Percentiles rank a stretch among this genome's conserved stretches.
Evolutionary conservation across 2,797 vertebrate genomes (phyloP).

Genomic region (Denticeps clupeoides): DNA sequence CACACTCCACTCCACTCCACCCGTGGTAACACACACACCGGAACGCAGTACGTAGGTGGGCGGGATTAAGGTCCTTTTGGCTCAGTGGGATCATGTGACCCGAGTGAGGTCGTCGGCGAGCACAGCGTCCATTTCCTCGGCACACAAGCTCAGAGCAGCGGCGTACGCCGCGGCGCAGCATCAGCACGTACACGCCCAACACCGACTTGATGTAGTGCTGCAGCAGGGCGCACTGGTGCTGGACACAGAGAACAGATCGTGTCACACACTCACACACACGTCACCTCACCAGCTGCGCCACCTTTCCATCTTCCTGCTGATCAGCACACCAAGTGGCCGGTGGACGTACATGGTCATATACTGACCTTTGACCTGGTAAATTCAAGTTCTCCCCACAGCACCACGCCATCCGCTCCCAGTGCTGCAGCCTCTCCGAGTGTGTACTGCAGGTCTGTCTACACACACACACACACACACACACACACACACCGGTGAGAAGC

Average conservation of each 20-base stretch:
- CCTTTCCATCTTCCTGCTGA: no score
- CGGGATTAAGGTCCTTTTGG: conserved; percentile 9
- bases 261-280: neutral
- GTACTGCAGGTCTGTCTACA: conserved; percentile 67
- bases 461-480: conserved; percentile 15
- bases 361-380: conserved; percentile 67
- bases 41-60: conserved; percentile 43
- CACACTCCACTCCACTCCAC: conserved; percentile 63
- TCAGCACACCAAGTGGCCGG: no score
- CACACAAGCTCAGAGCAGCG: conserved; percentile 62
- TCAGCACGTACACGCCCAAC: conserved; percentile 64
- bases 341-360: neutral
- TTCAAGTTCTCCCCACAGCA: conserved; percentile 70
- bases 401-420: conserved; percentile 71
- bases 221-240: conserved; percentile 68
- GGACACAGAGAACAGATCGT: neutral
- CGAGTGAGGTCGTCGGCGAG: conserved; percentile 38
- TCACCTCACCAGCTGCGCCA: neutral
- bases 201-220: conserved; percentile 56
- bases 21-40: conserved; percentile 66
- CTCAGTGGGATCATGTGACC: conserved; percentile 36
- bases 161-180: conserved; percentile 49
- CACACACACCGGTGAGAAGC: neutral
- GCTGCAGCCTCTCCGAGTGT: conserved; percentile 75
- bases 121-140: conserved; percentile 64